Evolutionary conservation across 2,797 vertebrate genomes (phyloP).

Genomic region (Enteromius viviparus): DNA sequence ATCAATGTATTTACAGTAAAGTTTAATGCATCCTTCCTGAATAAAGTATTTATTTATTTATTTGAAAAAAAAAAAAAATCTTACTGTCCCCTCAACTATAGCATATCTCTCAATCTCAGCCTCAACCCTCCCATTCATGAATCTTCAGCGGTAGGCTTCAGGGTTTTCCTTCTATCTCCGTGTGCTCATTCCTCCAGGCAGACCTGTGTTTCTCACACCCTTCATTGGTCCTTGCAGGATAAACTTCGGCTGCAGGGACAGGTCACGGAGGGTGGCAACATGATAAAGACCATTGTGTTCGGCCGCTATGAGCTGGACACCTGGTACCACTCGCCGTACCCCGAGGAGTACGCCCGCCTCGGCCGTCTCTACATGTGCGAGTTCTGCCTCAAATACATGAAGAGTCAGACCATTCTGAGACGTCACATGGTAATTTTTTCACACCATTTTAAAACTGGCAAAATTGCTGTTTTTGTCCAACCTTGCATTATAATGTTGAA

Average conservation of each 20-base stretch:
- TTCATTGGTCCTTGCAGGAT: slow-evolving; percentile 76
- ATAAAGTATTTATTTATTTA: not conserved
- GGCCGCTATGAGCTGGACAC: slow-evolving; percentile 95
- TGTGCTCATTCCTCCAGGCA: not conserved
- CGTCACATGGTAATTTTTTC: slow-evolving; percentile 86
- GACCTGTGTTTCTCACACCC: not conserved
- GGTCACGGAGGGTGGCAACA: slow-evolving; percentile 92
- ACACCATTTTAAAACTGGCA: no score
- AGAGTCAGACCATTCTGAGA: slow-evolving; percentile 95
- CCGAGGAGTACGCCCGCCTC: slow-evolving; percentile 93
- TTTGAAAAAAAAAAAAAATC: not conserved
- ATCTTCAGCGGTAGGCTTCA: not conserved
- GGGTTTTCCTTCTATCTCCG: not conserved
- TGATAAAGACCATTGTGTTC: slow-evolving; percentile 95
- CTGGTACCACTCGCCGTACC: slow-evolving; percentile 98
- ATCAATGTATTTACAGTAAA: not conserved
- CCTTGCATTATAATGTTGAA: not conserved
- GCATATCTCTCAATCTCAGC: not conserved
- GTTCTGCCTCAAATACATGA: slow-evolving; percentile 98
- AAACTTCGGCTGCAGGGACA: slow-evolving; percentile 93
- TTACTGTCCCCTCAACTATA: not conserved
- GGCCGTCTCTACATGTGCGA: slow-evolving; percentile 97
- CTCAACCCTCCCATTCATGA: not conserved
- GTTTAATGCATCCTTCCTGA: slow-evolving; percentile 9
- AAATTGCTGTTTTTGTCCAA: not conserved